Evolutionary conservation across 2,888 invertebrate species (phyloP).

Genomic region (Pocota personata): DNA sequence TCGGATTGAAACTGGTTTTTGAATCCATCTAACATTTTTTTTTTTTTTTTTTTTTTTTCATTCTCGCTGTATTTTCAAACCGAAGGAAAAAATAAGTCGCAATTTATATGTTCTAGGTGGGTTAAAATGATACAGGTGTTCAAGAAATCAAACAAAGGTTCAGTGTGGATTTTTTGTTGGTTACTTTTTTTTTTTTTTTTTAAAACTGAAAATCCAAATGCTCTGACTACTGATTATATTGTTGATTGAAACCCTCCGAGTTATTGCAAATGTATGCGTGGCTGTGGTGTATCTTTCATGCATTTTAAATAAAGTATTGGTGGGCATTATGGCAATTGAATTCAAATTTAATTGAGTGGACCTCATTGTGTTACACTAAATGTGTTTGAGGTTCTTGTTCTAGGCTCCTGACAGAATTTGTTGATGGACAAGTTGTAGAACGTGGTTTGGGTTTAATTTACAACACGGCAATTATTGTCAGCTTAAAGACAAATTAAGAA

Average conservation of each 20-base stretch:
- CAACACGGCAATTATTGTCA: not conserved
- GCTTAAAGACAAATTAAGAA: not conserved
- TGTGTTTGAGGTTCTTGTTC: not conserved
- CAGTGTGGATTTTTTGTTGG: slow-evolving; percentile 58
- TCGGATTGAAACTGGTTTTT: slow-evolving; percentile 70
- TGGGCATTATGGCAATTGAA: not conserved
- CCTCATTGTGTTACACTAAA: not conserved
- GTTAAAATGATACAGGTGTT: slow-evolving; percentile 73
- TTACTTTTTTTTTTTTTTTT: slow-evolving; percentile 53
- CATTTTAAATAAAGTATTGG: not conserved
- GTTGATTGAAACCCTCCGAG: slow-evolving; percentile 57
- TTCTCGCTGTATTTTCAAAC: slow-evolving; percentile 51
- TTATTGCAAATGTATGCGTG: not conserved
- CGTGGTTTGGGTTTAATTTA: not conserved
- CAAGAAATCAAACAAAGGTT: slow-evolving; percentile 74
- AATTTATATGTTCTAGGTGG: slow-evolving; percentile 73
- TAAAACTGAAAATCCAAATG: slow-evolving; percentile 57
- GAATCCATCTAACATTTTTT: slow-evolving; percentile 72
- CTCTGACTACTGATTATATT: slow-evolving; percentile 54
- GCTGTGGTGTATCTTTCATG: not conserved
- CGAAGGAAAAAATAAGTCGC: slow-evolving; percentile 72
- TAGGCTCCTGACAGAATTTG: not conserved
- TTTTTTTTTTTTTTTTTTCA: slow-evolving; percentile 37
- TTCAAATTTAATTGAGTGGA: slow-evolving; percentile 29
- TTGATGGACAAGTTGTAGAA: not conserved